Conservation (phyloP, 2,113 vertebrate genomes). For the Gracilinanus agilis region DNA sequence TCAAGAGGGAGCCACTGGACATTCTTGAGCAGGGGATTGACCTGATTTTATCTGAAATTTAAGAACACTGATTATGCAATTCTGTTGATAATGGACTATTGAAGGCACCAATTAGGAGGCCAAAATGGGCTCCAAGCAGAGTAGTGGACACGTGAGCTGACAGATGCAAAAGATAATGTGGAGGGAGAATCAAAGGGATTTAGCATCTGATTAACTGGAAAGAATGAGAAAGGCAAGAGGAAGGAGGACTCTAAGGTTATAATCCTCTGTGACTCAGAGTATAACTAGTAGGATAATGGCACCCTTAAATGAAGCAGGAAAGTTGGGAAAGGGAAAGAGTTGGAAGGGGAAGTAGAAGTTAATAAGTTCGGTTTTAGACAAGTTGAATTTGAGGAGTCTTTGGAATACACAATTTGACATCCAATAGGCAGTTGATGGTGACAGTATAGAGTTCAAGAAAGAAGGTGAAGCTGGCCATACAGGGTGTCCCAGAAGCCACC, state of each 20-base stretch:
- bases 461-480: not conserved
- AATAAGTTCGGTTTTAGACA: not conserved
- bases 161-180: not conserved
- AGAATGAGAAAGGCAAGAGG: not conserved
- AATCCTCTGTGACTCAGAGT: not conserved
- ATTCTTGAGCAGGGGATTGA: not conserved
- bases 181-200: not conserved
- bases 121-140: not conserved
- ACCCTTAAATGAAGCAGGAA: not conserved
- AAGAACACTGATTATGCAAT: not conserved
- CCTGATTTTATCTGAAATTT: not conserved
- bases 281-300: not conserved
- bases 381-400: not conserved
- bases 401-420: not conserved
- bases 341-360: not conserved
- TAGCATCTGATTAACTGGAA: not conserved
- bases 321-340: not conserved
- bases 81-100: not conserved
- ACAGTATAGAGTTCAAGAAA: not conserved
- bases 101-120: not conserved
- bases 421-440: not conserved
- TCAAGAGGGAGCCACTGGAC: not conserved
- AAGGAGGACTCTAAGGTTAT: not conserved
- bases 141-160: not conserved
- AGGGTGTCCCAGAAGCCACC: not conserved